phyloP scores from a whole-genome alignment of 1,140 invertebrate species.

The Panagrolaimus sp. region DNA sequence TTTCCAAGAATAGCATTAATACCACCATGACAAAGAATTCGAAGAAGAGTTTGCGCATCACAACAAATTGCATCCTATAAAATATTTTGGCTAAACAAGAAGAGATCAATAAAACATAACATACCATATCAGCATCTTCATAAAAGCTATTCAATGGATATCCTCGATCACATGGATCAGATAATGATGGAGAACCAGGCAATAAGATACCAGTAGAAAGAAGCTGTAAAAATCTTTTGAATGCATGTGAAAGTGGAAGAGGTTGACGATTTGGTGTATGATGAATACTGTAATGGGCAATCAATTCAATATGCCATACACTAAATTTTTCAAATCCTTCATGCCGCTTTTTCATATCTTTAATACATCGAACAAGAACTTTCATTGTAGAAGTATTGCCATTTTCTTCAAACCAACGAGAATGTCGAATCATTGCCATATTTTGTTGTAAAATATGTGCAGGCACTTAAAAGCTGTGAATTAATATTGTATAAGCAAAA shows the following conservation, averaged over 20 bases:
- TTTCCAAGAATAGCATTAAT: constrained; percentile 79
- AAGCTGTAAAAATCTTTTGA: constrained; percentile 77
- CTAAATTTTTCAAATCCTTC: constrained; percentile 80
- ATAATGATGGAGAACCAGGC: constrained; percentile 85
- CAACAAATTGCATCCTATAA: constrained; percentile 75
- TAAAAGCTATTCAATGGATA: constrained; percentile 82
- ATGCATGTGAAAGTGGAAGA: constrained; percentile 81
- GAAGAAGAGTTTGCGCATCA: constrained; percentile 78
- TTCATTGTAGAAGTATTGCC: constrained; percentile 94
- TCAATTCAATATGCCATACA: constrained; percentile 90
- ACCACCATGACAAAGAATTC: constrained; percentile 82
- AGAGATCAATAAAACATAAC: background rate
- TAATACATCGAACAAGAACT: constrained; percentile 81
- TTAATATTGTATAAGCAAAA: constrained; percentile 13
- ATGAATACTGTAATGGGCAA: constrained; percentile 91
- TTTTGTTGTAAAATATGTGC: constrained; percentile 78
- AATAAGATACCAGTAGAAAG: constrained; percentile 86
- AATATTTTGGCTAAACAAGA: background rate
- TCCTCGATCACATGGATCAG: constrained; percentile 84
- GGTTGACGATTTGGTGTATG: constrained; percentile 88
- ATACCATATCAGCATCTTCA: constrained; percentile 78
- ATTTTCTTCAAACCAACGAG: constrained; percentile 96
- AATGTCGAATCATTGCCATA: constrained; percentile 82
- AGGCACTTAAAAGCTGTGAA: constrained; percentile 63
- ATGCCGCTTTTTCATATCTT: constrained; percentile 80